Conservation (phyloP, 2,113 vertebrate species). For the Vombatus ursinus region DNA sequence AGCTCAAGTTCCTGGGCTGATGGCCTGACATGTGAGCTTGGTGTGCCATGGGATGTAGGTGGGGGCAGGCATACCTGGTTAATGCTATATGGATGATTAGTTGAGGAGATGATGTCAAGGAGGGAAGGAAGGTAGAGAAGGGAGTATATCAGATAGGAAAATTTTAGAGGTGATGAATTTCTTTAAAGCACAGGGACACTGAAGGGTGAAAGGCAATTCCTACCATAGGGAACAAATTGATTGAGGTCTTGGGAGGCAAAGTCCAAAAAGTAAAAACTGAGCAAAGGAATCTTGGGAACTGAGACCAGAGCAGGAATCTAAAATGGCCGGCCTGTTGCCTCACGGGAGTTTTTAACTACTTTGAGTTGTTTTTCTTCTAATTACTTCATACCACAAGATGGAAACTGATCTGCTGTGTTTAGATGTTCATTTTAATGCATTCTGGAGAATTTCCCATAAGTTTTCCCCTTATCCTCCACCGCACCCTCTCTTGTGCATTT, state of each 20-base stretch:
- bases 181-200: neutral
- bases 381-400: slow-evolving; percentile 60
- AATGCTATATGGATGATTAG: neutral
- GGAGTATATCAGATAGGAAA: neutral
- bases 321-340: slow-evolving; percentile 33
- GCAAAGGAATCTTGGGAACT: slow-evolving; percentile 36
- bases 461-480: neutral
- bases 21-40: neutral
- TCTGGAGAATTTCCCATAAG: slow-evolving; percentile 38
- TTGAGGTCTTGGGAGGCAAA: slow-evolving; percentile 49
- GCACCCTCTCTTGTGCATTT: slow-evolving; percentile 21
- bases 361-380: slow-evolving; percentile 35
- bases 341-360: slow-evolving; percentile 29
- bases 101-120: neutral
- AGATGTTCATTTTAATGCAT: slow-evolving; percentile 43
- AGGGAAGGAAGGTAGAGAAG: neutral
- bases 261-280: slow-evolving; percentile 33
- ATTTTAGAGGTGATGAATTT: neutral
- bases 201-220: neutral
- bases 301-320: slow-evolving; percentile 56
- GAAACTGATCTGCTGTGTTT: slow-evolving; percentile 44
- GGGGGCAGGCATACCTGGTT: neutral
- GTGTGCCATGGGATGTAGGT: neutral
- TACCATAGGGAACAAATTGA: neutral
- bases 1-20: neutral